A percentile compares a stretch with the other conserved stretches of the same genome.
These are phyloP conservation scores for Mesorhabditis spiculigera DNA, from an alignment of 2,888 invertebrate genomes.

Conservation along the genomic window DNA sequence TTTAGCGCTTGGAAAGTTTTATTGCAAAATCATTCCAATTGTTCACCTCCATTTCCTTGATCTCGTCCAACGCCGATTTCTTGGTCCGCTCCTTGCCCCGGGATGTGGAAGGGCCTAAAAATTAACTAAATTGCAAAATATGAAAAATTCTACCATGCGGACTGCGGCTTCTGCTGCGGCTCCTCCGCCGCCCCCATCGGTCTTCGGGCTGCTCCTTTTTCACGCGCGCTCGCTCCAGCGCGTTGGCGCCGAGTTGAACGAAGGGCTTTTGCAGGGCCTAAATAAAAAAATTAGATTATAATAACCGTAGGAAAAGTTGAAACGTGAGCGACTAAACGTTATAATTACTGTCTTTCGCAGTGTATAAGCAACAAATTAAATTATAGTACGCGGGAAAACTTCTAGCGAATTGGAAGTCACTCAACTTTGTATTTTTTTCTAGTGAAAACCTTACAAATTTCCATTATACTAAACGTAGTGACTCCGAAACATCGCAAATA, in stretches of 20 bases:
- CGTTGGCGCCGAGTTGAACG: neutral
- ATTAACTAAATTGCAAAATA: conserved; percentile 8
- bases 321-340: too few species aligned
- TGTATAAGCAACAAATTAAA: too few species aligned
- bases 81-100: conserved; percentile 21
- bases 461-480: too few species aligned
- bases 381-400: too few species aligned
- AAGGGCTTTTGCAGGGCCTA: neutral
- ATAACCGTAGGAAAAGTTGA: neutral
- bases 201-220: conserved; percentile 14
- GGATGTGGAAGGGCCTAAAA: conserved; percentile 3
- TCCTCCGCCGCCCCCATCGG: neutral
- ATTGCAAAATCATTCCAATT: too few species aligned
- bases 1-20: too few species aligned
- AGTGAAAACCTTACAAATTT: too few species aligned
- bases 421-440: too few species aligned
- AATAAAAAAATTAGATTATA: neutral
- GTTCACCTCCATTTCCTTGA: conserved; percentile 70
- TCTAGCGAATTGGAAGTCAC: too few species aligned
- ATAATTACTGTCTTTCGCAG: too few species aligned
- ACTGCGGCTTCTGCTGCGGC: conserved; percentile 9
- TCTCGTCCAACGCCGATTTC: conserved; percentile 74
- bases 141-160: neutral
- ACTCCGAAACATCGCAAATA: too few species aligned
- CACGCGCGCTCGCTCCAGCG: neutral